Percentiles rank a stretch among this genome's conserved stretches.
Conservation (phyloP, 2,113 vertebrate genomes). For the Hypomesus transpacificus region DNA sequence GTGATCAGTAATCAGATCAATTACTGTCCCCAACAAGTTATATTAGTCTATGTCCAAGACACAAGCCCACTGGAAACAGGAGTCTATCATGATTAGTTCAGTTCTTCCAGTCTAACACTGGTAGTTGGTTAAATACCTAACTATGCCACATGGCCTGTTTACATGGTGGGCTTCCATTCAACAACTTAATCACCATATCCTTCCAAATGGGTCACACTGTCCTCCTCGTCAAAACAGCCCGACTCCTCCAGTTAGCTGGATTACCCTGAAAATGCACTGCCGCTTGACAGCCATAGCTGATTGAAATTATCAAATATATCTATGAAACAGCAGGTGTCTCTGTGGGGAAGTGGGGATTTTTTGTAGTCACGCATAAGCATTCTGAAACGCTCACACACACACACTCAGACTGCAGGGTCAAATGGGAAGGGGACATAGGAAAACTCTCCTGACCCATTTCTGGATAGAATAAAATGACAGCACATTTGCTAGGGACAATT, state of each 20-base stretch:
- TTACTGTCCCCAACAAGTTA: no score
- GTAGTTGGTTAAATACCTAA: no score
- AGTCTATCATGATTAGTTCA: not conserved
- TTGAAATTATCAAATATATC: slow-evolving; percentile 35
- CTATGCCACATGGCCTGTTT: slow-evolving; percentile 30
- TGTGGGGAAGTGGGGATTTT: not conserved
- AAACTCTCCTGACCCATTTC: slow-evolving; percentile 60
- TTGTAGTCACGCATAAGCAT: not conserved
- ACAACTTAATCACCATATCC: slow-evolving; percentile 48
- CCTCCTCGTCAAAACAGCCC: slow-evolving; percentile 27
- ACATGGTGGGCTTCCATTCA: slow-evolving; percentile 40
- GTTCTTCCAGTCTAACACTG: slow-evolving; percentile 5
- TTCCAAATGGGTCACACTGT: slow-evolving; percentile 62
- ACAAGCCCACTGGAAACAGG: slow-evolving; percentile 3
- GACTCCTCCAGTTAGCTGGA: slow-evolving; percentile 42
- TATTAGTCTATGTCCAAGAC: not conserved
- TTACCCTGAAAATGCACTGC: slow-evolving; percentile 27
- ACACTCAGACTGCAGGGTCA: not conserved
- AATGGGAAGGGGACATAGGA: slow-evolving; percentile 10
- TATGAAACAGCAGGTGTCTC: slow-evolving; percentile 33
- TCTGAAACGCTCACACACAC: not conserved
- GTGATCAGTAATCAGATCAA: no score
- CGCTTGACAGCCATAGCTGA: slow-evolving; percentile 14
- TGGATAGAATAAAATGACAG: slow-evolving; percentile 22
- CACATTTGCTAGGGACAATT: slow-evolving; percentile 47